Conservation (phyloP, 1,140 invertebrate genomes). For the Heliconius melpomene region DNA sequence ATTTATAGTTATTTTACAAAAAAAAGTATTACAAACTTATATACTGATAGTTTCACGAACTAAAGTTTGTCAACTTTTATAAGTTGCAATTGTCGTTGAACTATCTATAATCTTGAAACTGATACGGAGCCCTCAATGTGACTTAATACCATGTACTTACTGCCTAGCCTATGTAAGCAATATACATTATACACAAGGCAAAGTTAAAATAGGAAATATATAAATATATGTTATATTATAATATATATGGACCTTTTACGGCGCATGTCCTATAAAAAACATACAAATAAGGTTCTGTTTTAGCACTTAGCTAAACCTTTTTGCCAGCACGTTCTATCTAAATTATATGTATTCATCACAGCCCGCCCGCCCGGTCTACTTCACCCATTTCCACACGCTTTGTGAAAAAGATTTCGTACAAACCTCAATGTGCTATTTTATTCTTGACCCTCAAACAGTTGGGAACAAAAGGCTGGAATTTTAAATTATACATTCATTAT, state of each 20-base stretch:
- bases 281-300: background rate
- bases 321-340: background rate
- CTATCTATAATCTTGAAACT: too few relatives aligned
- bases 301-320: background rate
- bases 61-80: too few relatives aligned
- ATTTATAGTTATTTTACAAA: too few relatives aligned
- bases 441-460: background rate
- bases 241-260: background rate
- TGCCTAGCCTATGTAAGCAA: too few relatives aligned
- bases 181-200: too few relatives aligned
- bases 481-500: background rate
- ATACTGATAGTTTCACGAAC: too few relatives aligned
- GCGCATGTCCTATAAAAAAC: background rate
- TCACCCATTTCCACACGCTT: constrained; percentile 4
- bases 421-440: background rate
- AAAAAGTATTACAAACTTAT: too few relatives aligned
- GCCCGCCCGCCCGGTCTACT: background rate
- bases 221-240: background rate
- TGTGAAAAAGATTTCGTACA: background rate
- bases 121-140: too few relatives aligned
- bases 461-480: background rate
- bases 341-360: constrained; percentile 10
- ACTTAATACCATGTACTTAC: too few relatives aligned
- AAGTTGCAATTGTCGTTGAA: too few relatives aligned
- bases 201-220: too few relatives aligned